A percentile compares a stretch with the other conserved stretches of the same genome.
Conservation (phyloP, 1,140 invertebrate genomes). For the Bilobella aurantiaca region DNA sequence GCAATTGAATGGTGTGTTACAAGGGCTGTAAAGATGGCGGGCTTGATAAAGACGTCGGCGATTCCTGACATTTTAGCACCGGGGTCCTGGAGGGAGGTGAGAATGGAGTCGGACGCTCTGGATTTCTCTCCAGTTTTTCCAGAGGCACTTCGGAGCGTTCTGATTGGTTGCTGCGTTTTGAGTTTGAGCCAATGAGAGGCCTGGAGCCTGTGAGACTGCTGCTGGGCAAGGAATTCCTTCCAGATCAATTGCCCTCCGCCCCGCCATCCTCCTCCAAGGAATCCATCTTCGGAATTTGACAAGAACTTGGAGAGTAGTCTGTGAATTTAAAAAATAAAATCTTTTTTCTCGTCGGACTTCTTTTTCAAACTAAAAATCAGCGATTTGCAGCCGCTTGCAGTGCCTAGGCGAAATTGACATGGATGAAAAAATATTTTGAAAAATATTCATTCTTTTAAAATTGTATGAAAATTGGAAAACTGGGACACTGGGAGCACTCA, state of each 20-base stretch:
- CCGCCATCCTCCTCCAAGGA: background rate
- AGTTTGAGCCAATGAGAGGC: no score
- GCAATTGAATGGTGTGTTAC: conserved; percentile 15
- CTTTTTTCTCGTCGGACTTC: background rate
- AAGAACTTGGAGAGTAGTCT: background rate
- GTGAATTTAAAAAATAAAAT: background rate
- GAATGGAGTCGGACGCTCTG: background rate
- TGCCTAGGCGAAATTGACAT: no score
- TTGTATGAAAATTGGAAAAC: background rate
- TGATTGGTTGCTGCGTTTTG: no score
- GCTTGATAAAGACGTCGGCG: conserved; percentile 22
- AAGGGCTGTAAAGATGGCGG: conserved; percentile 26
- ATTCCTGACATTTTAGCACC: conserved; percentile 9
- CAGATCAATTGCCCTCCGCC: background rate
- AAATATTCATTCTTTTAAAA: no score
- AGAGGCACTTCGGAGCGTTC: no score
- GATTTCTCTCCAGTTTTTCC: no score
- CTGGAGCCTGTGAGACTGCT: no score
- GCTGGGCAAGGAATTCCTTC: background rate
- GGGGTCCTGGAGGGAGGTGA: background rate
- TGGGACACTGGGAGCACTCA: no score
- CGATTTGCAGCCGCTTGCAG: no score
- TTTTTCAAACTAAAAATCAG: no score
- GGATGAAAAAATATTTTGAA: no score
- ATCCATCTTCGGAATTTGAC: background rate